Evolutionary conservation across 2,113 vertebrate species (phyloP), one percentile per base, ranked within the genome.

Genomic region (Trinectes maculatus): DNA sequence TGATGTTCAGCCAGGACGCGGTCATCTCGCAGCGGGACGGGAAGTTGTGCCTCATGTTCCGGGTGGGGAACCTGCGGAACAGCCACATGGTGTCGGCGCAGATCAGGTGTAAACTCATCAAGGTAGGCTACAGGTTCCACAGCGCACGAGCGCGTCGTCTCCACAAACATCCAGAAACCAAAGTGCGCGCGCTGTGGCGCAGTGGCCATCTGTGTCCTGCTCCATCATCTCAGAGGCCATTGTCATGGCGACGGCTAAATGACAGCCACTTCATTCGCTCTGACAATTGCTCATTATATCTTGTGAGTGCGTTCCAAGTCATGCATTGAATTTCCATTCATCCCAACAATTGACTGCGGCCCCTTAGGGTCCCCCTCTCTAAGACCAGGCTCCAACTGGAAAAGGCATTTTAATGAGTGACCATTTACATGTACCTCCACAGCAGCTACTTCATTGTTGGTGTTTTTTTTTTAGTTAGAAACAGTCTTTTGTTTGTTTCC

Each of bases 71-170:
- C 89, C 92, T 95, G 67, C 90, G 95, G 59, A 95, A 96, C 89
- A 96, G 95, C 87, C 95, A 96, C 58, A 96, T 96, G 95, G 95
- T 96, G 26, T 96, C 95, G 0, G 95, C 95, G n/a, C 95, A 96
- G 86, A 96, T 95, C 87, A 90, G 95, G 73, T 96, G 95, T 90
- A 96, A 96, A 86, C 92, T 96, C 51, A 95, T 96, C 65, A 95
- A 96, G 95, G 90, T 93, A 86, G 55, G 80, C 24, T 37, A 21
- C 31, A 49, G 21, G 55, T 65, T 40, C 36, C 1, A 26, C 26
- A 10, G 4, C n/a, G 21, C 0, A 10, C 2, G 18, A 24, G 5
- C 8, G 43, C 57, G 3, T n/a, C 1, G 0, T 11, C 1, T 44
- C 16, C 24, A 36, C 25, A 31, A 31, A 15, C 40, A 13, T 18